Percentiles rank a stretch among this genome's conserved stretches.
Conservation (phyloP, 2,888 invertebrate genomes). For the Nebria salina region DNA sequence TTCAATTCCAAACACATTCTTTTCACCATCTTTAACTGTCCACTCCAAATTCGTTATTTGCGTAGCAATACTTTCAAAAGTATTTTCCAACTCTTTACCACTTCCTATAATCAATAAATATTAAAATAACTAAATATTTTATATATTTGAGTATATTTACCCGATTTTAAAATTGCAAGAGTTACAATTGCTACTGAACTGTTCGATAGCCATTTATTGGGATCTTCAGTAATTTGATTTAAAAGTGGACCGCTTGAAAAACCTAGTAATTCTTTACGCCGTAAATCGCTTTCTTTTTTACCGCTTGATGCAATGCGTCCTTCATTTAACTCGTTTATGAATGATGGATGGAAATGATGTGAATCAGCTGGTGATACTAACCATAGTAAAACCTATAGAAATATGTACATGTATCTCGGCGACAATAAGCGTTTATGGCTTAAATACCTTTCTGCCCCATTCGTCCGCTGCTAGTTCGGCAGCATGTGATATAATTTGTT, state of each 20-base stretch:
- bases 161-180: slow-evolving; percentile 75
- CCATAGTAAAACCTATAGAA: slow-evolving; percentile 76
- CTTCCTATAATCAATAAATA: slow-evolving; percentile 53
- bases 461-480: slow-evolving; percentile 78
- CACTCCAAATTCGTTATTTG: slow-evolving; percentile 66
- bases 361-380: slow-evolving; percentile 84
- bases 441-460: slow-evolving; percentile 81
- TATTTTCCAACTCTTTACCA: slow-evolving; percentile 60
- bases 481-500: slow-evolving; percentile 74
- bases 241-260: slow-evolving; percentile 71
- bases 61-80: slow-evolving; percentile 62
- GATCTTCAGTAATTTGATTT: slow-evolving; percentile 66
- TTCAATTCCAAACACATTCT: slow-evolving; percentile 70
- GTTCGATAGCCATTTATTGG: slow-evolving; percentile 74
- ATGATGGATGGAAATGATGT: slow-evolving; percentile 83
- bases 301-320: slow-evolving; percentile 78
- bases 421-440: not conserved
- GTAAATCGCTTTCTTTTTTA: slow-evolving; percentile 75
- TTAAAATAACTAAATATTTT: slow-evolving; percentile 12
- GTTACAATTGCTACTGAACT: slow-evolving; percentile 75
- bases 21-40: slow-evolving; percentile 65
- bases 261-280: slow-evolving; percentile 76
- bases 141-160: slow-evolving; percentile 56
- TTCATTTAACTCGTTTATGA: slow-evolving; percentile 76
- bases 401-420: not conserved